Evolutionary conservation across 1,140 invertebrate species (phyloP), one percentile per base, ranked within the genome.

Genomic region (Danaus melanippus): DNA sequence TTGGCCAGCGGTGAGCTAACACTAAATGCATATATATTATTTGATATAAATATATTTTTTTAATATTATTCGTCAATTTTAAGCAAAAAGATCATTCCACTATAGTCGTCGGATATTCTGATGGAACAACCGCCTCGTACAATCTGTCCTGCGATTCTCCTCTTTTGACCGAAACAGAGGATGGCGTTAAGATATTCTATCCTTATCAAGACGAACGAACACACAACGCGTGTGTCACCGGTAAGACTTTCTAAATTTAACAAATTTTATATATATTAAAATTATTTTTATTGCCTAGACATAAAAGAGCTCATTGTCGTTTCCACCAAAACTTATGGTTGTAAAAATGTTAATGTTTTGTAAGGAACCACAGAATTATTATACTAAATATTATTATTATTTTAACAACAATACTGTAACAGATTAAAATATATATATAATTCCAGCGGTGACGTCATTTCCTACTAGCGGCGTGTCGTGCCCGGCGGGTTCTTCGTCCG

Each of bases 91-190:
- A 73, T 2, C 82, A 88, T 58, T 83, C 81, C n/a, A 74, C 85
- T 12, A 84, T 93, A 41, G 86, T 87, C 32, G 92, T 89, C 17
- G 92, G 92, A 8, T 92, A 91, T 71, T 86, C 89, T 0, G 91
- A 92, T 74, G 92, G 92, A 6, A 87, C 89, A 7, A 84, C 90
- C 5, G 90, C 90, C 6, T 62, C 90, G 2, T 93, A 89, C 84
- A 77, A 92, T 74, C 57, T 93, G 1, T 74, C 64, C 8, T 75
- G 70, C 4, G 74, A 82, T n/a, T 91, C 89, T 3, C 84, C 88
- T 8, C 58, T 92, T 9, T 66, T 92, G 11, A 67, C 62, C n/a
- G 69, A 62, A 9, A 74, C 75, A 49, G 62, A 72, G 54, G 60
- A 76, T n/a, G 79, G 69, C 5, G 66, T 82, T 8, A 79, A 75